Base-by-base conservation (phyloP, 2,888 invertebrate species). In the Acleris holmiana region DNA sequence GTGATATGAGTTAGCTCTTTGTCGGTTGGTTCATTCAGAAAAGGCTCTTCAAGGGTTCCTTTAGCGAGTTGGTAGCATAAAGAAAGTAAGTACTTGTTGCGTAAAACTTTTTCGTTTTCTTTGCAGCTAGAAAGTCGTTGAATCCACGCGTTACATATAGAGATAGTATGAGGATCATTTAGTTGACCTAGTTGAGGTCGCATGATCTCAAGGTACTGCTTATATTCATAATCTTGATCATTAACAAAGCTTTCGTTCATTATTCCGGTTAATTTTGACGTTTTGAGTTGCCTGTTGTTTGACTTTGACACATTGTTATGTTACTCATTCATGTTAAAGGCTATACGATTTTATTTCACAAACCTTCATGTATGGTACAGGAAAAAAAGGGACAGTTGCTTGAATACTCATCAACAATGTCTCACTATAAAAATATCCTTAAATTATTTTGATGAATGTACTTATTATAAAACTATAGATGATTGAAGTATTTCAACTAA, bases 121-220 rank as follows among this genome's bases (percentile, higher is more conserved):
- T 74, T 74, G 55, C 84, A 85, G 49, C 74, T 71, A 0, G 84
- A 84, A 0, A 92, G 78, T 65, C 83, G 83, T 62, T 84, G 78
- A n/a, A 92, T 85, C 91, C 91, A 92, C 3, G 84, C 77, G 61
- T 86, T 85, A 68, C 91, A 91, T 5, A 86, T 74, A 23, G 80
- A 75, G 6, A 87, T 84, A 4, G 83, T 75, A 44, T 85, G 77
- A 50, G 80, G 69, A 50, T 90, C 83, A 2, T 76, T 72, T 10
- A 91, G 68, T 67, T 88, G 85, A 17, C 71, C 74, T 44, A 91
- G 71, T 69, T 89, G 86, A 0, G 89, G 86, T 65, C 82, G 73
- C 69, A 91, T 71, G 40, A 91, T 85, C 76, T 91, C 82, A 58
- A 90, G 75, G 66, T 89, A 89, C 44, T 86, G 78, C 75, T 85